Conservation (phyloP, 2,797 vertebrate species). For the Champsocephalus esox region DNA sequence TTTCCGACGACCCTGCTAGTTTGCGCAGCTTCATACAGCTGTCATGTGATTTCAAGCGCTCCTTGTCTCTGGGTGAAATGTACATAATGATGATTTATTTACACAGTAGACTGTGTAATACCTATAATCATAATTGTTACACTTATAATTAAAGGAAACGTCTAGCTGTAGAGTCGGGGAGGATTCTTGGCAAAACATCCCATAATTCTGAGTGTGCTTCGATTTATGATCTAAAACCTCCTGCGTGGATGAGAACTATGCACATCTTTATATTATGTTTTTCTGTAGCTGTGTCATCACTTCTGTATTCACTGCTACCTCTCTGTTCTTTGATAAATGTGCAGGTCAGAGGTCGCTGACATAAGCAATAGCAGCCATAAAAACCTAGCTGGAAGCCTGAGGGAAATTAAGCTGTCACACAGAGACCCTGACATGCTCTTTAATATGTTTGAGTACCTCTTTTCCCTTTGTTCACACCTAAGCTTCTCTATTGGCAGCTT, state of each 20-base stretch:
- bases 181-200: conserved; percentile 5
- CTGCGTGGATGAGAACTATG: conserved; percentile 7
- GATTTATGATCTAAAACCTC: conserved; percentile 4
- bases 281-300: conserved; percentile 26
- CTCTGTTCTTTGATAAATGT: conserved; percentile 37
- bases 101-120: conserved; percentile 6
- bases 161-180: background rate
- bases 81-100: background rate
- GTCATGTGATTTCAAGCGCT: no score
- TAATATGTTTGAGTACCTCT: background rate
- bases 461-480: background rate
- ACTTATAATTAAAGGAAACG: background rate
- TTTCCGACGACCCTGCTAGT: no score
- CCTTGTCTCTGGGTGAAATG: background rate
- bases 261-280: conserved; percentile 4
- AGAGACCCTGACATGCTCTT: conserved; percentile 5
- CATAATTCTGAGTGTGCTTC: conserved; percentile 3
- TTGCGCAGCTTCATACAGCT: no score
- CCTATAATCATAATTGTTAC: background rate
- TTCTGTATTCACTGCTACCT: background rate
- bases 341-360: conserved; percentile 36
- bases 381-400: conserved; percentile 11
- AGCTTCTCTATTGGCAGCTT: background rate
- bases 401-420: conserved; percentile 43
- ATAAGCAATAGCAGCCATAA: conserved; percentile 20